A percentile compares a stretch with the other conserved stretches of the same genome.
Evolutionary conservation across 2,797 vertebrate genomes (phyloP).

Genomic region (Galaxias olidus): DNA sequence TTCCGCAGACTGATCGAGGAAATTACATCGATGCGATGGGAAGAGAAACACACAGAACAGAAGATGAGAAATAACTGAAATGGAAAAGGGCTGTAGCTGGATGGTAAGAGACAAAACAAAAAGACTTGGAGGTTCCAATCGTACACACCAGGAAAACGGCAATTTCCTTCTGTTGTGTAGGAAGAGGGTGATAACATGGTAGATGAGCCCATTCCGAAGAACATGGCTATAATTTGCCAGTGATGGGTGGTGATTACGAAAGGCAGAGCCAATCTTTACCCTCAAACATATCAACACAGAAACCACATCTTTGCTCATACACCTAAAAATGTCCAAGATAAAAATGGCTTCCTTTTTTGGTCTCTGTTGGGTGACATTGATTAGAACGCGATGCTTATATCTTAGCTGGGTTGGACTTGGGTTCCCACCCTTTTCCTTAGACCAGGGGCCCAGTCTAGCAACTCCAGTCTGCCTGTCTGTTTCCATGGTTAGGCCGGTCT

Average conservation of each 20-base stretch:
- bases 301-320: constrained; percentile 64
- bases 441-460: constrained; percentile 21
- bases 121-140: constrained; percentile 49
- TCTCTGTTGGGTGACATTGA: constrained; percentile 48
- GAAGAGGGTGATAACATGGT: constrained; percentile 36
- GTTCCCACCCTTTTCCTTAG: constrained; percentile 58
- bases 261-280: constrained; percentile 54
- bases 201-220: constrained; percentile 32
- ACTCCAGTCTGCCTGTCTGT: background rate
- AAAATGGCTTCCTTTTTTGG: constrained; percentile 39
- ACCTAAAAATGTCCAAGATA: constrained; percentile 35
- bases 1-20: constrained; percentile 52
- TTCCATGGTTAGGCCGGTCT: background rate
- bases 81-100: constrained; percentile 32
- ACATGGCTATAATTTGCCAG: constrained; percentile 63
- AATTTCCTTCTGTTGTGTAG: constrained; percentile 63
- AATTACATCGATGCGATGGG: constrained; percentile 45
- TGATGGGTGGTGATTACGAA: constrained; percentile 55
- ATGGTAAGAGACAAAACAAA: constrained; percentile 43
- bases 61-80: constrained; percentile 47
- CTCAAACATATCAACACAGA: constrained; percentile 51
- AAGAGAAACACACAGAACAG: constrained; percentile 13
- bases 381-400: constrained; percentile 61
- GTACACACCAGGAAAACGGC: constrained; percentile 51
- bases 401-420: constrained; percentile 40